phyloP scores from a whole-genome alignment of 2,113 vertebrate genomes.

The Mesoclemmys tuberculata region DNA sequence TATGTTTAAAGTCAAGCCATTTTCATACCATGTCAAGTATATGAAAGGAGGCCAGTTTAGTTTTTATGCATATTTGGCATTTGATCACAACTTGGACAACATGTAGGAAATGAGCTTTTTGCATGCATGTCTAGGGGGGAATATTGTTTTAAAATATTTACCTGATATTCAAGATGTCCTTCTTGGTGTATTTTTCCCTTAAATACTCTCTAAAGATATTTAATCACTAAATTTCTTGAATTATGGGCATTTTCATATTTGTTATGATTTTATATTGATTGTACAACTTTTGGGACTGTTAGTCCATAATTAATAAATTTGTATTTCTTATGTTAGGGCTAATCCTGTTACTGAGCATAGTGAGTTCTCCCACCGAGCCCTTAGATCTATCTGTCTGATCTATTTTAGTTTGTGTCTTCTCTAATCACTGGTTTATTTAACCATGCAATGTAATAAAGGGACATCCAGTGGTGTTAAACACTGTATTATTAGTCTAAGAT shows the following conservation, averaged over 20 bases:
- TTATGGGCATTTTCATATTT: neutral
- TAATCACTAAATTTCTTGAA: neutral
- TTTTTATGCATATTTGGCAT: neutral
- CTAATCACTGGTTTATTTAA: neutral
- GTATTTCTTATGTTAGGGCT: rapidly evolving
- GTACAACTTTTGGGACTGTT: neutral
- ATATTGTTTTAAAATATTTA: constrained; percentile 55
- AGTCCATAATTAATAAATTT: neutral
- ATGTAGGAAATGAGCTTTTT: constrained; percentile 31
- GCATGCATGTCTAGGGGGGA: constrained; percentile 14
- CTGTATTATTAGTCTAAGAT: constrained; percentile 35
- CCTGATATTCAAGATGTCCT: constrained; percentile 40
- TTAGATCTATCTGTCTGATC: neutral
- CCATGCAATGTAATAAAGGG: neutral
- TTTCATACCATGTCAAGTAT: neutral
- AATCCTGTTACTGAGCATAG: neutral
- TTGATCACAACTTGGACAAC: neutral
- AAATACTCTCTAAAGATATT: constrained; percentile 56
- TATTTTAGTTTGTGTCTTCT: constrained; percentile 7
- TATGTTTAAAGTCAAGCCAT: neutral
- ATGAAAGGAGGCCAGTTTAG: neutral
- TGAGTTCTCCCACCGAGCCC: neutral
- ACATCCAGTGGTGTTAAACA: neutral
- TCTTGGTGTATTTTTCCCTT: constrained; percentile 61
- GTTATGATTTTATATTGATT: neutral